Base-by-base conservation (phyloP, 53 echinoderm and acorn worm species). In the Echinarachnius parma region DNA sequence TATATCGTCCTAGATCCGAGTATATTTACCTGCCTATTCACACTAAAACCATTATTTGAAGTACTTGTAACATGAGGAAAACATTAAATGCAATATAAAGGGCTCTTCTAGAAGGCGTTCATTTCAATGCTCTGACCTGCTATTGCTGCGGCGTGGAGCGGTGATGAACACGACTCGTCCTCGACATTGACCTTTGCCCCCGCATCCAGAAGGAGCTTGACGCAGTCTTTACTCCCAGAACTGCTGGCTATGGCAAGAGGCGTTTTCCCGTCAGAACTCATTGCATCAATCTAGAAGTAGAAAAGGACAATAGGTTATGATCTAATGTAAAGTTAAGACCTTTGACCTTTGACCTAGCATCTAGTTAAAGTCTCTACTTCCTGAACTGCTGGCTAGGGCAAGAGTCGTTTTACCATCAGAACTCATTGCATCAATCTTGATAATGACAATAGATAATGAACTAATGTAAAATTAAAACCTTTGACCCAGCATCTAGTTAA, bases 371-470 rank as follows among this genome's bases (percentile, higher is more conserved):
- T 90, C 86, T 21, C 59, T 78, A 36, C 77, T 72, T 11, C 86
- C 86, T 54, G 52, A 57, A 27, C 59, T 61, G n/a, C 75, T 75
- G 7, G 85, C 85, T 35, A 77, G 60, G 34, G 78, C 59, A 52
- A 88, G 61, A 0, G 88, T 79, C 25, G 88, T 83, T 23, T 83
- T 75, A 78, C 88, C 83, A 26, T 78, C 82, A 13, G 79, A 67
- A 48, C 75, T 83, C 59, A 66, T 67, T 14, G 80, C 79, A 83
- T 88, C 76, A 21, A 88, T 64, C 88, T 88, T 36, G 20, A 66
- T n/a, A n/a, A n/a, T n/a, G n/a, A n/a, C n/a, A n/a, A n/a, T n/a
- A n/a, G n/a, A n/a, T n/a, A n/a, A n/a, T n/a, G n/a, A n/a, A n/a
- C n/a, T n/a, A n/a, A n/a, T n/a, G n/a, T n/a, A n/a, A n/a, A n/a